Evolutionary conservation across 1,140 invertebrate genomes (phyloP).

Genomic region (Hylyphantes graminicola): DNA sequence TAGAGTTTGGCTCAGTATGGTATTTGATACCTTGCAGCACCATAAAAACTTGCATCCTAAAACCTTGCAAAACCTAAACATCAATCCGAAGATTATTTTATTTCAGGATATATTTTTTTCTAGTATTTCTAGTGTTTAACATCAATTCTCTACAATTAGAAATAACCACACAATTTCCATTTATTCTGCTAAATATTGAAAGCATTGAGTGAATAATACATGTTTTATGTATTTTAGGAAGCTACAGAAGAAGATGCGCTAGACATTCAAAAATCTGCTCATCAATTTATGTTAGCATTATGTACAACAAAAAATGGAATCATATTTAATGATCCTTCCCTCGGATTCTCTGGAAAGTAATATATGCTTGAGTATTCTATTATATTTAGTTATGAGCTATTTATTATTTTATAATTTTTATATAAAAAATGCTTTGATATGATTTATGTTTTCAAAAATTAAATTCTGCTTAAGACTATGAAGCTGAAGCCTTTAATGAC

Average conservation of each 20-base stretch:
- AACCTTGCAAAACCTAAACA: too few species aligned
- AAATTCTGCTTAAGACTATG: too few species aligned
- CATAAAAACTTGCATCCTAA: too few species aligned
- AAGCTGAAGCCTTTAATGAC: too few species aligned
- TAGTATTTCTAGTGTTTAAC: not conserved
- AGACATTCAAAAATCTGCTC: slow-evolving; percentile 72
- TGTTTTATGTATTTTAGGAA: slow-evolving; percentile 64
- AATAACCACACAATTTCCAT: not conserved
- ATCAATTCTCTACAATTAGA: not conserved
- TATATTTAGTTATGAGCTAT: not conserved
- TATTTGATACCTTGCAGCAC: too few species aligned
- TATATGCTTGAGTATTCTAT: not conserved
- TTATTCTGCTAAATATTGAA: too few species aligned
- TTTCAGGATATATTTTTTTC: too few species aligned
- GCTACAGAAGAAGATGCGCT: slow-evolving; percentile 63
- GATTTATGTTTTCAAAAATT: too few species aligned
- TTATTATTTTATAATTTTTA: not conserved
- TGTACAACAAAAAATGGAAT: slow-evolving; percentile 78
- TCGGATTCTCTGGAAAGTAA: slow-evolving; percentile 71
- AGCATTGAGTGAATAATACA: not conserved
- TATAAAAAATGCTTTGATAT: not conserved
- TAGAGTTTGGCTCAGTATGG: too few species aligned
- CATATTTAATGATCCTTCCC: slow-evolving; percentile 74
- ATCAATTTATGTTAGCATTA: slow-evolving; percentile 76
- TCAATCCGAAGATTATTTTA: too few species aligned